Percentiles rank a stretch among this genome's conserved stretches.
phyloP scores from a whole-genome alignment of 2,113 vertebrate species.

The Lagenorhynchus albirostris region DNA sequence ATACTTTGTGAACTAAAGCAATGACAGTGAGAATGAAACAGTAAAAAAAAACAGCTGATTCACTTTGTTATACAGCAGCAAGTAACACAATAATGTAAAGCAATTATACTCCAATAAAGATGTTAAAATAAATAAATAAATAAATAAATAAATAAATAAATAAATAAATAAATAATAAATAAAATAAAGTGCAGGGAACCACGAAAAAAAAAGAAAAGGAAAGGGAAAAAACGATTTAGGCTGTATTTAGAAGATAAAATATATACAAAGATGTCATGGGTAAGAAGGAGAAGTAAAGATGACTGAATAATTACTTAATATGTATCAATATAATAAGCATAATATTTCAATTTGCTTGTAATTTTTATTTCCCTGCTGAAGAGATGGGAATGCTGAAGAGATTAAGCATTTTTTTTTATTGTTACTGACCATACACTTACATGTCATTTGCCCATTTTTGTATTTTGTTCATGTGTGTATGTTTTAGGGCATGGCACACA shows the following conservation, averaged over 20 bases:
- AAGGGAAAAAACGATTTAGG: background rate
- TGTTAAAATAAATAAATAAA: too few species aligned
- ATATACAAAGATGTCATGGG: background rate
- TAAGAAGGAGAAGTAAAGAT: background rate
- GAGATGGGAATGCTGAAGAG: background rate
- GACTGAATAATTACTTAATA: background rate
- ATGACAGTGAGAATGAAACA: background rate
- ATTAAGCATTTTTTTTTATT: background rate
- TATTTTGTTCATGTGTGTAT: background rate
- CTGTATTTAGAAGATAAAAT: background rate
- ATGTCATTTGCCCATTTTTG: background rate
- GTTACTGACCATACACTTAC: background rate
- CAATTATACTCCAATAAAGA: background rate
- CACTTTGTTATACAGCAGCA: too few species aligned
- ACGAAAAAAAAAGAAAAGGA: background rate
- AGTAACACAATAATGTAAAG: too few species aligned
- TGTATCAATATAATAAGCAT: background rate
- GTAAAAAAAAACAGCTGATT: too few species aligned
- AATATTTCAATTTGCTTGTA: background rate
- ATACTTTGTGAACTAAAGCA: background rate
- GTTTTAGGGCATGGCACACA: background rate
- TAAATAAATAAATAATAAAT: too few species aligned
- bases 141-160: too few species aligned
- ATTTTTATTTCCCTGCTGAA: background rate
- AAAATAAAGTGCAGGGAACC: too few species aligned